Base-by-base conservation (phyloP, 30 jellyfish, hydroid and myxozoan species). In the Pelagia noctiluca region DNA sequence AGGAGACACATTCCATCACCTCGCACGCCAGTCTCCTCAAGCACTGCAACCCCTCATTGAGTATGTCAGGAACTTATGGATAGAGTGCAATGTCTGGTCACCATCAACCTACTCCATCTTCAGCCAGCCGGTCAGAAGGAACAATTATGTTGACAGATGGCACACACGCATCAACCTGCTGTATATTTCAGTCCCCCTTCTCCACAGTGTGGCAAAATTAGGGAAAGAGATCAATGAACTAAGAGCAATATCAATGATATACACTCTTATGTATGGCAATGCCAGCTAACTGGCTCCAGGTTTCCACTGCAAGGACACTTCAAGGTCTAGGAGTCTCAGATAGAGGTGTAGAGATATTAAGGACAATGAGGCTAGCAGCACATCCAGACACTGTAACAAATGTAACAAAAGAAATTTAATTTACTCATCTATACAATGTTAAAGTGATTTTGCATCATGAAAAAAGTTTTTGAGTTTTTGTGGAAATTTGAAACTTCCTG, bases 241-340 rank as follows among this genome's bases (percentile, higher is more conserved):
- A n/a, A n/a, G n/a, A n/a, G n/a, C n/a, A n/a, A n/a, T n/a, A n/a
- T n/a, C n/a, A n/a, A n/a, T n/a, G n/a, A n/a, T n/a, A n/a, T n/a
- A n/a, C n/a, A n/a, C n/a, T n/a, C 75, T 62, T 62, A 62, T 62
- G 53, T 62, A 62, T 16, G 75, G 75, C 75, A 35, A 62, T 62
- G 38, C 75, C 75, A 62, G 75, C 75, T 21, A 62, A 42, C 75
- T 21, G 29, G n/a, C n/a, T n/a, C n/a, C n/a, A n/a, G n/a, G n/a
- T n/a, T n/a, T n/a, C n/a, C n/a, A n/a, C n/a, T n/a, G n/a, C n/a
- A n/a, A n/a, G n/a, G n/a, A n/a, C n/a, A n/a, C n/a, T n/a, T n/a
- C n/a, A n/a, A n/a, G n/a, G n/a, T n/a, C n/a, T n/a, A n/a, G n/a
- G n/a, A n/a, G n/a, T n/a, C n/a, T n/a, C n/a, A n/a, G n/a, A n/a